Evolutionary conservation across 1,140 invertebrate genomes (phyloP).

Genomic region (Grapholita molesta): DNA sequence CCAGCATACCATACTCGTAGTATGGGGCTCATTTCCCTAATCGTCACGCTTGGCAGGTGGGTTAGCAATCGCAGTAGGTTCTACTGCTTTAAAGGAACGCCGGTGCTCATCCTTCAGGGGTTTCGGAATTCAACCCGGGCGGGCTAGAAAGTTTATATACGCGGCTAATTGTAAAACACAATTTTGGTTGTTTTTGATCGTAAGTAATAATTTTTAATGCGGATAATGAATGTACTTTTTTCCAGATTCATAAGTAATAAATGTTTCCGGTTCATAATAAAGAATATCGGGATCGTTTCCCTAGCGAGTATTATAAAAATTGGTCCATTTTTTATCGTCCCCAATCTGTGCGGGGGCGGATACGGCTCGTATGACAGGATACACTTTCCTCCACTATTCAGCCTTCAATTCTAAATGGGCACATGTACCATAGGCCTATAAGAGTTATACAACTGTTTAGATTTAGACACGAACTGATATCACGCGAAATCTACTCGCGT

Average conservation of each 20-base stretch:
- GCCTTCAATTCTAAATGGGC: background rate
- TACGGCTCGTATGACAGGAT: slow-evolving; percentile 73
- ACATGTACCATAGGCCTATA: background rate
- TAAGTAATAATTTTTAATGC: background rate
- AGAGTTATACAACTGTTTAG: background rate
- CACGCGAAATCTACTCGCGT: slow-evolving; percentile 58
- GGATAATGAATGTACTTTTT: slow-evolving; percentile 43
- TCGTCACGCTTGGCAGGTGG: too few relatives aligned
- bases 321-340: slow-evolving; percentile 67
- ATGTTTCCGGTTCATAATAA: slow-evolving; percentile 73
- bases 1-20: too few relatives aligned
- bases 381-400: slow-evolving; percentile 41
- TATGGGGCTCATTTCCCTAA: too few relatives aligned
- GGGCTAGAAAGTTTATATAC: too few relatives aligned
- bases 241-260: slow-evolving; percentile 60
- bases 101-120: too few relatives aligned
- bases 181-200: too few relatives aligned
- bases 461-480: slow-evolving; percentile 36
- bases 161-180: too few relatives aligned
- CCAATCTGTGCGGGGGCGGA: slow-evolving; percentile 66
- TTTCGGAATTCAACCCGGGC: too few relatives aligned
- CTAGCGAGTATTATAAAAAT: slow-evolving; percentile 71
- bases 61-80: too few relatives aligned
- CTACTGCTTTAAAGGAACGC: too few relatives aligned
- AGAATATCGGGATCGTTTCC: slow-evolving; percentile 57